phyloP scores from a whole-genome alignment of 1,140 invertebrate genomes.

The Zaprionus taronus region DNA sequence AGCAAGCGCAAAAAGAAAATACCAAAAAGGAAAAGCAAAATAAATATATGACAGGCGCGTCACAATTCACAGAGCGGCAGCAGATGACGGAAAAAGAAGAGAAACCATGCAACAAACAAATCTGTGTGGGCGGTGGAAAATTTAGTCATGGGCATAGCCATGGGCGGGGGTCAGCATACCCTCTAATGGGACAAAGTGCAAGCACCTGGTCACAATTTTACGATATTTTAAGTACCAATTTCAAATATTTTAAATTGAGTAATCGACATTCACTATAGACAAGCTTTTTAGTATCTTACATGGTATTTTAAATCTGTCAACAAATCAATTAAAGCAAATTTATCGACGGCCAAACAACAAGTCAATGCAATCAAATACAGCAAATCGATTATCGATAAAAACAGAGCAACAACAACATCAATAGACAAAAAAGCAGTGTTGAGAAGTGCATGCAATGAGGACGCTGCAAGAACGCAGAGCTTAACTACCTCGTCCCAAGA shows the following conservation, averaged over 20 bases:
- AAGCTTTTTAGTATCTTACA: background rate
- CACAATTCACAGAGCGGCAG: constrained; percentile 30
- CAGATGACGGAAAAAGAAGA: constrained; percentile 31
- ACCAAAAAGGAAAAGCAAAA: constrained; percentile 25
- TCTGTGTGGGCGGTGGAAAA: constrained; percentile 74
- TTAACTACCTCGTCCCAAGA: constrained; percentile 71
- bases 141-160: constrained; percentile 59
- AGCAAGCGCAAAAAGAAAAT: constrained; percentile 16
- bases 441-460: constrained; percentile 37
- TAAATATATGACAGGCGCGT: constrained; percentile 19
- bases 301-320: background rate
- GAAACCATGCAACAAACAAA: constrained; percentile 42
- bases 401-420: constrained; percentile 18
- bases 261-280: background rate
- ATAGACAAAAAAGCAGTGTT: constrained; percentile 21
- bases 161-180: constrained; percentile 60
- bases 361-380: background rate
- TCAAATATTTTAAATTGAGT: background rate
- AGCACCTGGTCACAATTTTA: constrained; percentile 52
- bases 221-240: background rate
- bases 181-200: constrained; percentile 41
- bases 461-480: constrained; percentile 20
- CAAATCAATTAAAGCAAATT: background rate
- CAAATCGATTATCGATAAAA: background rate
- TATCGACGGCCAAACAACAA: constrained; percentile 1